These are phyloP conservation scores for Cecropterus lyciades DNA, from an alignment of 1,140 invertebrate genomes.

Conservation along the genomic window DNA sequence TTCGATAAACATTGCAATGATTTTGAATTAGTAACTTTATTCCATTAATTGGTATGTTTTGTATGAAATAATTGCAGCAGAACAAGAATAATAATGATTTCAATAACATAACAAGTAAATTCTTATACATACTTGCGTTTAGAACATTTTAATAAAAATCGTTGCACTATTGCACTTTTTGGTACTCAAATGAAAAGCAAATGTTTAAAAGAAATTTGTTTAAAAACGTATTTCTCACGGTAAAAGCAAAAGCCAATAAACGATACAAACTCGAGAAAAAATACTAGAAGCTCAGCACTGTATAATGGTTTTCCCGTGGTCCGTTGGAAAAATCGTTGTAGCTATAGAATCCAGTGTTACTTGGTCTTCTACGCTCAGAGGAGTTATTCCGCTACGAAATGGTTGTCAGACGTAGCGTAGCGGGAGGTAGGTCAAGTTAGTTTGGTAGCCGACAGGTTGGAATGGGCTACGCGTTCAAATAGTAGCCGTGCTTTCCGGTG, in stretches of 20 bases:
- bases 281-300: slow-evolving; percentile 34
- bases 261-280: slow-evolving; percentile 33
- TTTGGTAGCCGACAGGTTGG: slow-evolving; percentile 40
- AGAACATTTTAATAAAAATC: no score
- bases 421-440: slow-evolving; percentile 33
- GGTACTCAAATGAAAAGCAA: not conserved
- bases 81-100: no score
- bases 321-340: slow-evolving; percentile 40
- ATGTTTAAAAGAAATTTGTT: slow-evolving; percentile 3
- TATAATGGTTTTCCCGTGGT: slow-evolving; percentile 40
- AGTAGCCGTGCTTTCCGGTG: slow-evolving; percentile 54
- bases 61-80: no score
- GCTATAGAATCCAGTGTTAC: slow-evolving; percentile 22
- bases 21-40: no score
- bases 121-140: no score
- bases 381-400: not conserved
- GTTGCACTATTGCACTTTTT: no score
- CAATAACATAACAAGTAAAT: no score
- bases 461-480: slow-evolving; percentile 52
- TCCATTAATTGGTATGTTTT: no score
- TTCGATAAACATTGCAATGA: no score
- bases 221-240: slow-evolving; percentile 6
- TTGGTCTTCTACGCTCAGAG: slow-evolving; percentile 30
- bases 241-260: slow-evolving; percentile 39
- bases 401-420: not conserved